These are phyloP conservation scores for Melitaea athalia DNA, from an alignment of 2,888 invertebrate genomes.

Conservation along the genomic window DNA sequence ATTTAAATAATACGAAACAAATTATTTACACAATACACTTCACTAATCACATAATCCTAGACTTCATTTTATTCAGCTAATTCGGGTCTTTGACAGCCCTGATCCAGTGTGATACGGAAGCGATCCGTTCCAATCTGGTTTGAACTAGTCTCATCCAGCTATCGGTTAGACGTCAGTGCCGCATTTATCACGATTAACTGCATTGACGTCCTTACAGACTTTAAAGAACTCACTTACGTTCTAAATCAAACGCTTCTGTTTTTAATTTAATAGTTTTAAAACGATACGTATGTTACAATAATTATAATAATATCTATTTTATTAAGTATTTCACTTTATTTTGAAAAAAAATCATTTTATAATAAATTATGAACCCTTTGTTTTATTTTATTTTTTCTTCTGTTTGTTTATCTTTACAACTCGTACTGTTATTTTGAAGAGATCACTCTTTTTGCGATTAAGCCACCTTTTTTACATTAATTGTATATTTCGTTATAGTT, in stretches of 20 bases:
- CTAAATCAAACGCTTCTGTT: neutral
- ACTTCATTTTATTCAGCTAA: slow-evolving; percentile 27
- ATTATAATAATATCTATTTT: too few relatives aligned
- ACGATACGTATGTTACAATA: neutral
- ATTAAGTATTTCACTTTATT: too few relatives aligned
- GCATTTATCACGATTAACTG: slow-evolving; percentile 43
- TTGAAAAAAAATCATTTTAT: too few relatives aligned
- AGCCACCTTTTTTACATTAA: too few relatives aligned
- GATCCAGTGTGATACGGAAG: slow-evolving; percentile 43
- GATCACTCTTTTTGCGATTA: too few relatives aligned
- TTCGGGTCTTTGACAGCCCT: slow-evolving; percentile 40
- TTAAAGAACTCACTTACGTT: slow-evolving; percentile 20
- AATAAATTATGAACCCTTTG: too few relatives aligned
- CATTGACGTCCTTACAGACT: slow-evolving; percentile 29
- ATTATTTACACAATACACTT: neutral
- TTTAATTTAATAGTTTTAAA: neutral
- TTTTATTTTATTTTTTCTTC: too few relatives aligned
- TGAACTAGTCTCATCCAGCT: slow-evolving; percentile 43
- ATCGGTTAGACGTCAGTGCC: slow-evolving; percentile 38
- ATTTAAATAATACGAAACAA: neutral
- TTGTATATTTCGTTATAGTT: too few relatives aligned
- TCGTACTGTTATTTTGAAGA: too few relatives aligned
- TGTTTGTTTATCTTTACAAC: too few relatives aligned
- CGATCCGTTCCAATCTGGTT: slow-evolving; percentile 40
- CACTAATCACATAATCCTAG: slow-evolving; percentile 15